Base-by-base conservation (phyloP, 2,888 invertebrate species). In the Tortricodes alternella region DNA sequence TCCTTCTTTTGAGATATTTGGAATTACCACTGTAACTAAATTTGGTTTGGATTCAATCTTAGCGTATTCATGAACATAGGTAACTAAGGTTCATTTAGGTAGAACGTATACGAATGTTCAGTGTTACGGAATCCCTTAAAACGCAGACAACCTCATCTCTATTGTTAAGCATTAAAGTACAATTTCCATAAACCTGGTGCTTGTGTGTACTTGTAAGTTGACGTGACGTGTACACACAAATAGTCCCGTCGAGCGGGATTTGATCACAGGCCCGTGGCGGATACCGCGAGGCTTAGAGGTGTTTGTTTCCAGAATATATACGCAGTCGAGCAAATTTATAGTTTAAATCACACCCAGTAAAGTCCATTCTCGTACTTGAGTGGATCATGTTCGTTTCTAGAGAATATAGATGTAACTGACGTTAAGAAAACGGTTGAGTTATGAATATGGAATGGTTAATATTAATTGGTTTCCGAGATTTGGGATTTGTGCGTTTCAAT, bases 381-480 rank as follows among this genome's bases (percentile, higher is more conserved):
- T 24, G 16, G 41, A 53, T 41, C 9, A 24, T 3, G 32, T 46
- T n/a, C 32, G 34, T 19, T 56, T 41, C 27, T 24, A 9, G 18
- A 16, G 48, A 41, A 41, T 55, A 48, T 27, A 46, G 53, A 38
- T 53, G 39, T 48, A 48, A 55, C 41, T 55, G 43, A 49, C 16
- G 48, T 41, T 43, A 43, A 43, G 55, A 49, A 55, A 43, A 35
- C 41, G 35, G 15, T 27, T 49, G 34, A 41, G 55, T 55, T 41
- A 43, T 43, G 48, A 50, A 48, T 55, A 35, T 43, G 15, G 34
- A 34, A 39, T 41, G 23, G 39, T 23, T 24, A 8, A 16, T 46
- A 21, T 34, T 35, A 27, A 41, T 49, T 49, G 19, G 34, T 53
- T 46, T 11, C 23, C 3, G 13, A 13, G 53, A 18, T 23, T 32